Conservation (phyloP, 2,888 invertebrate genomes). For the Caenorhabditis macrosperma region DNA sequence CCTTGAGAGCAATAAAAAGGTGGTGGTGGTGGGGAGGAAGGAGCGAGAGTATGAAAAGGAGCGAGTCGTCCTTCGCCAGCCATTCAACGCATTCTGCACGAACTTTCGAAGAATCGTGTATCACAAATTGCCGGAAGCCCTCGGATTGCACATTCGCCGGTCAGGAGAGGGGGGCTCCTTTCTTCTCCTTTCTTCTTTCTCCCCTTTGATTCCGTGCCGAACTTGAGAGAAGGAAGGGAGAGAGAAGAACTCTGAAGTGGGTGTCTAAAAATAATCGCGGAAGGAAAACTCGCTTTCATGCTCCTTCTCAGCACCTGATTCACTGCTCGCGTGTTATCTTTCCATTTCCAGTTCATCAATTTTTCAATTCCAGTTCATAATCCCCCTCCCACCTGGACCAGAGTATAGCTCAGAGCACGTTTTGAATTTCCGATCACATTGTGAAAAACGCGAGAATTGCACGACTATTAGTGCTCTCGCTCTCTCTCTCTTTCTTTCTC, state of each 20-base stretch:
- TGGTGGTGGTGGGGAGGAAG: not conserved
- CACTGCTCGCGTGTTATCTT: conserved; percentile 6
- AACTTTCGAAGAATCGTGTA: conserved; percentile 16
- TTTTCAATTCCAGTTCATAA: not conserved
- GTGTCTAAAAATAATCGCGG: conserved; percentile 42
- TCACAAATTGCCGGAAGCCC: conserved; percentile 55
- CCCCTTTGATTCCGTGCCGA: conserved; percentile 24
- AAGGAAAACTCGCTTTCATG: conserved; percentile 12
- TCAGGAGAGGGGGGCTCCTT: not conserved
- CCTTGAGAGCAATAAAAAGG: conserved; percentile 24
- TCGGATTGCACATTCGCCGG: conserved; percentile 31
- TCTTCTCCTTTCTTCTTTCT: conserved; percentile 12
- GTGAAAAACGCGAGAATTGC: no score
- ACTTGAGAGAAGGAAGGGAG: conserved; percentile 5
- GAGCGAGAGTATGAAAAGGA: conserved; percentile 13
- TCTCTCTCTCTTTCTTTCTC: no score
- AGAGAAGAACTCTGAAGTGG: not conserved
- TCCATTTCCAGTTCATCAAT: not conserved
- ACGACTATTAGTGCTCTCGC: no score
- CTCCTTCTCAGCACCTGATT: not conserved
- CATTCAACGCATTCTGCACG: not conserved
- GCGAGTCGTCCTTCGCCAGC: not conserved
- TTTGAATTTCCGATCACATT: no score
- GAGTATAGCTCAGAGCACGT: no score
- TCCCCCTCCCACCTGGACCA: not conserved